Conservation (phyloP, 1,140 invertebrate genomes). For the Scylla paramamosain region DNA sequence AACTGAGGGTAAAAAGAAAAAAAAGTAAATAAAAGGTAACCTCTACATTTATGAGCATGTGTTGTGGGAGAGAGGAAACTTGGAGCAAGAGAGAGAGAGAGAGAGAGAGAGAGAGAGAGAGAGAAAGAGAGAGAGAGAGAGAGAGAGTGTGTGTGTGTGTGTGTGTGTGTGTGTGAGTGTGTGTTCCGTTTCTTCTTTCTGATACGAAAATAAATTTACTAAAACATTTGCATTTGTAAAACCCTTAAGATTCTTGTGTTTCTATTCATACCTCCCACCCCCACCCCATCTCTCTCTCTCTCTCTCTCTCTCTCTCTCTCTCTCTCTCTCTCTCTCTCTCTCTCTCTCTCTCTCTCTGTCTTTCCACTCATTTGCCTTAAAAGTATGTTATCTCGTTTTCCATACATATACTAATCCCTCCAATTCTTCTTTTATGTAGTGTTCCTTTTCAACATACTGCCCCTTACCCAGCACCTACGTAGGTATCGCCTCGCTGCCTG, state of each 20-base stretch:
- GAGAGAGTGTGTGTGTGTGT: no score
- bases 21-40: no score
- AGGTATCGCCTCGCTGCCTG: not conserved
- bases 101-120: conserved; percentile 41
- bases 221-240: no score
- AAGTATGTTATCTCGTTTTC: not conserved
- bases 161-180: no score
- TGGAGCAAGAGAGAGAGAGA: not conserved
- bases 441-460: no score
- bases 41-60: no score
- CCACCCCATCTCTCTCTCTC: not conserved
- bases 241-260: no score
- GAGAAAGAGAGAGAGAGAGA: not conserved
- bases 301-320: not conserved
- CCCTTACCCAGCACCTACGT: not conserved
- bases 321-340: not conserved
- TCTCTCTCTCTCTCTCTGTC: not conserved
- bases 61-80: no score
- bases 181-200: no score
- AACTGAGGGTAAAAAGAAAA: no score
- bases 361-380: no score
- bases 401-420: not conserved
- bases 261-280: not conserved
- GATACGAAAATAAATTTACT: no score
- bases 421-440: not conserved